Base-by-base conservation (phyloP, 2,113 vertebrate species). In the Amblyopsis rosae region DNA sequence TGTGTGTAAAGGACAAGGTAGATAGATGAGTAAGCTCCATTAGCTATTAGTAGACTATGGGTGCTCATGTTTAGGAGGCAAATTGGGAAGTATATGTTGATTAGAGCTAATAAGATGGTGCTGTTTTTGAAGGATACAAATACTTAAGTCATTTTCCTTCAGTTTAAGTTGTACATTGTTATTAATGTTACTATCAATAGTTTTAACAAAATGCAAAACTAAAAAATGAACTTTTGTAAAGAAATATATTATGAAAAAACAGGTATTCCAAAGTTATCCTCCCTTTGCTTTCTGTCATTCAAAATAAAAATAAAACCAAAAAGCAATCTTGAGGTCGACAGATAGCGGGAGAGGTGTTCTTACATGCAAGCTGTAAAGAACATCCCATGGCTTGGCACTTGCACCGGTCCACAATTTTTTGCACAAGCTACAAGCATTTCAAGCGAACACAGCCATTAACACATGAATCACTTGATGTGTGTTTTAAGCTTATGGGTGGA, bases 181-280 rank as follows among this genome's bases (percentile, higher is more conserved):
- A 67, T 73, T 90, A 87, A 88, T 92, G 86, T 89, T 92, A 89
- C 89, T 93, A 91, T 92, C 86, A 85, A 92, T 93, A 91, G 90
- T 93, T 93, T 90, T 92, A 91, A 92, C 89, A 86, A 90, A 90
- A 92, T 91, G 91, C 89, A 90, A 92, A 92, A 87, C 81, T 90
- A 87, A 91, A 92, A 90, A 84, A 68, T 79, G 77, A 92, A 84
- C 81, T 90, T 92, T 92, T 92, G 80, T 91, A 92, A 91, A 89
- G 70, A 91, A 89, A 77, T 90, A 91, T 92, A 92, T 92, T 85
- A 85, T 81, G 83, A 76, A 78, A 56, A 86, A 86, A 90, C 88
- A 91, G 89, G 89, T 92, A 93, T 92, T 93, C 92, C 92, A 94
- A 92, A 92, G 93, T 92, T 86, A 90, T 87, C 89, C 82, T 91